Conservation (phyloP, 2,888 invertebrate species). For the Hypselothyrea guttata region DNA sequence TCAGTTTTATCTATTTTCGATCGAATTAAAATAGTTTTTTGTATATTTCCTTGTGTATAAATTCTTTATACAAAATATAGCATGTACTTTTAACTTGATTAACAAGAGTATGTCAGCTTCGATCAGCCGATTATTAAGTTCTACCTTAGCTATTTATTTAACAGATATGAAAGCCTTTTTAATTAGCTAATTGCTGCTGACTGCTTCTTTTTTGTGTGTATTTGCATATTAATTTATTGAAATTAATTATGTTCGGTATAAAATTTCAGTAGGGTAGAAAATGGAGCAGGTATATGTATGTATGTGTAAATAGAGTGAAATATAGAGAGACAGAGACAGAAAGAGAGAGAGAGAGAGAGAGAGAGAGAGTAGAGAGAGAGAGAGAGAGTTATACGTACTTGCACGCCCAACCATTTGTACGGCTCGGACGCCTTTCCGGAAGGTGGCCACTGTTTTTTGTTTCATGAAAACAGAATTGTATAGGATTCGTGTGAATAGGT, state of each 20-base stretch:
- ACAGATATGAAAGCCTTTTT: too few species aligned
- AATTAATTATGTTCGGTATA: conserved; percentile 38
- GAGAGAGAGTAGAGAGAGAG: conserved; percentile 49
- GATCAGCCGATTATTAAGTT: too few species aligned
- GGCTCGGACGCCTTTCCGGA: conserved; percentile 99
- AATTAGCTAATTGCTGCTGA: not conserved
- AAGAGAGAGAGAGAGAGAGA: conserved; percentile 42
- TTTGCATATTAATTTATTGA: conserved; percentile 15
- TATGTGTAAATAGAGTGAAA: conserved; percentile 44
- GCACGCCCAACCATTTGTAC: conserved; percentile 99
- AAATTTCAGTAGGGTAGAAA: conserved; percentile 48
- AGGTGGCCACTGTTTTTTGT: conserved; percentile 95
- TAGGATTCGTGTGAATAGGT: conserved; percentile 82
- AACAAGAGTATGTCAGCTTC: too few species aligned
- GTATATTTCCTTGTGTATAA: too few species aligned
- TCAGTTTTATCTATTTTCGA: too few species aligned
- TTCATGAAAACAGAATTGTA: conserved; percentile 82
- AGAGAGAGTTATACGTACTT: conserved; percentile 91
- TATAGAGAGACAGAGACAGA: conserved; percentile 46
- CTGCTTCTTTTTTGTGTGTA: conserved; percentile 22
- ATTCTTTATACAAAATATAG: too few species aligned
- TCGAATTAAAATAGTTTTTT: too few species aligned
- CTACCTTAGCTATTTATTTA: too few species aligned
- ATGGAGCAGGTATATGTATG: conserved; percentile 44
- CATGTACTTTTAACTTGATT: too few species aligned